Evolutionary conservation across 2,113 vertebrate species (phyloP).

Genomic region (Gobio gobio): DNA sequence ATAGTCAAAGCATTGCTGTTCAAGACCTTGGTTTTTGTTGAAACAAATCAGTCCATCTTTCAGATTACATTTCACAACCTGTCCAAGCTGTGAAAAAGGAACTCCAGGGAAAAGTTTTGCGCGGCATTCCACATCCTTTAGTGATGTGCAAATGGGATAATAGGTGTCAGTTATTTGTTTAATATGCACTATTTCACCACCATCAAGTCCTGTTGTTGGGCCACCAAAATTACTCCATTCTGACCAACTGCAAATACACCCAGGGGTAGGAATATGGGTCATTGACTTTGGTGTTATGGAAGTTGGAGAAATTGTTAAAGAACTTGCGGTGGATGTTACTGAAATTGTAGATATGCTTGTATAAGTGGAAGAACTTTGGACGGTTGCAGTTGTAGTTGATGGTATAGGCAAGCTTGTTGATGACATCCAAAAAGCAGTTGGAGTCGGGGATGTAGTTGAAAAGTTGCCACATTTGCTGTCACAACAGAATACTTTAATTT

Average conservation of each 20-base stretch:
- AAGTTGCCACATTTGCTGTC: background rate
- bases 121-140: slow-evolving; percentile 52
- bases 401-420: background rate
- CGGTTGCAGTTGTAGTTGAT: background rate
- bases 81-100: slow-evolving; percentile 51
- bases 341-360: background rate
- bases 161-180: background rate
- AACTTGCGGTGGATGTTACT: background rate
- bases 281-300: background rate
- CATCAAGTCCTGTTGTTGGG: slow-evolving; percentile 52
- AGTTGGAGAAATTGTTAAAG: background rate
- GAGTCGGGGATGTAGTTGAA: background rate
- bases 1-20: slow-evolving; percentile 66
- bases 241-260: background rate
- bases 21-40: slow-evolving; percentile 64
- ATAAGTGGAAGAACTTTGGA: background rate
- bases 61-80: slow-evolving; percentile 54
- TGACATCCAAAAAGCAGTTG: background rate
- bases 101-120: slow-evolving; percentile 33
- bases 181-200: slow-evolving; percentile 55
- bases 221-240: slow-evolving; percentile 42
- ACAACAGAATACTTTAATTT: slow-evolving; percentile 65
- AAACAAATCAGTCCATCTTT: slow-evolving; percentile 60
- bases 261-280: slow-evolving; percentile 10
- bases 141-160: slow-evolving; percentile 38